Conservation (phyloP, 2,797 vertebrate species). For the Hipposideros larvatus region DNA sequence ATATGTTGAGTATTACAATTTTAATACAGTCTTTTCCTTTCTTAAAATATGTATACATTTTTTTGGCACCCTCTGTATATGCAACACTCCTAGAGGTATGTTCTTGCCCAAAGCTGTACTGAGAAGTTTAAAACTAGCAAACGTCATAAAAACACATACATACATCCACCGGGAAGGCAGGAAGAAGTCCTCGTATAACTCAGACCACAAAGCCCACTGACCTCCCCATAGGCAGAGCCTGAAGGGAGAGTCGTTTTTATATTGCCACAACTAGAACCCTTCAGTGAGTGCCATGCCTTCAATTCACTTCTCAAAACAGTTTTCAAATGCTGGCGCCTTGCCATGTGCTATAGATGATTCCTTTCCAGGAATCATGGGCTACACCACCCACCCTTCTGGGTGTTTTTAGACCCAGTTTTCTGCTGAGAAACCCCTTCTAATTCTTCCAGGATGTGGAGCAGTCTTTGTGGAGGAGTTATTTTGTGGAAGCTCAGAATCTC, state of each 20-base stretch:
- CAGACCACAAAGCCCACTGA: not conserved
- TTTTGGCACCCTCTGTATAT: not conserved
- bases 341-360: not conserved
- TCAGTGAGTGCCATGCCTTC: not conserved
- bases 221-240: not conserved
- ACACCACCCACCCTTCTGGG: not conserved
- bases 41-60: too few relatives aligned
- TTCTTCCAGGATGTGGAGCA: not conserved
- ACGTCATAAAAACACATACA: not conserved
- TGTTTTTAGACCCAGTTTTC: not conserved
- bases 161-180: not conserved
- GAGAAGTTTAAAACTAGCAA: conserved; percentile 28
- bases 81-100: not conserved
- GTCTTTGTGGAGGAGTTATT: not conserved
- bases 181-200: not conserved
- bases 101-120: not conserved
- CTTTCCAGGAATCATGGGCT: not conserved
- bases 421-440: not conserved
- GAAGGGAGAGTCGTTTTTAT: not conserved
- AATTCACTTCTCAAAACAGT: not conserved
- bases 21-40: too few relatives aligned
- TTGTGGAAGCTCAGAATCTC: not conserved
- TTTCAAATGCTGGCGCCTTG: not conserved
- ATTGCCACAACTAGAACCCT: not conserved
- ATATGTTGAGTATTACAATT: too few relatives aligned